Evolutionary conservation across 2,888 invertebrate genomes (phyloP), one percentile per base, ranked within the genome.

Genomic region (Drepanosiphum platanoidis): DNA sequence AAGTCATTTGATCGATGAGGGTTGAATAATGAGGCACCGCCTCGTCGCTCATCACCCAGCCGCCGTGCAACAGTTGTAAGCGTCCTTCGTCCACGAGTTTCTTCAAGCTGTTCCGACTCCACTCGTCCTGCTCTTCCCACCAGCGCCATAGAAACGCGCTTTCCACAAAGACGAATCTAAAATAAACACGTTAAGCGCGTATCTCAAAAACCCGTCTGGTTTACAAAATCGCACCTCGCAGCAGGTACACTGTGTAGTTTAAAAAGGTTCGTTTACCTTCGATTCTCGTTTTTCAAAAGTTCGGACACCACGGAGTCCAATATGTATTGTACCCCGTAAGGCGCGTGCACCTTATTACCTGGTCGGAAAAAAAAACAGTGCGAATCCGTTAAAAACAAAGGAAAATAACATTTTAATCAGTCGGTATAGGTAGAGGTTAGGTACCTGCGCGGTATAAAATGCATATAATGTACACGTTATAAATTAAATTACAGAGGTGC

Each of bases 131-230:
- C 86, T 91, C 89, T 22, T 89, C 88, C 91, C 91, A 92, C 91
- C 91, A 92, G 27, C 91, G 88, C 87, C 89, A 90, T 88, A 92
- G 91, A 88, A 91, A 92, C 1, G 91, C 91, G 61, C 91, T 90
- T 88, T 92, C 92, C 58, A 91, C 91, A 87, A 91, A 91, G 72
- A 91, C 91, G 88, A 92, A 92, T 86, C 90, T 89, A 7, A 52
- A 52, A n/a, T n/a, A 22, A 52, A 3, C 2, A 52, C 52, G 22
- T 18, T 18, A 52, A 22, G 4, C 52, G 22, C 52, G 52, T 52
- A 22, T 5, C 52, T 5, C 52, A 15, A 18, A 52, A 52, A 8
- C 52, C 4, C 52, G 18, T 52, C 22, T 9, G 61, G 22, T 61
- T 27, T 61, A 2, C n/a, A 27, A 61, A 8, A 61, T 42, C 11